A percentile compares a stretch with the other conserved stretches of the same genome.
phyloP scores from a whole-genome alignment of 2,888 invertebrate genomes.

The Drosophila tripunctata region DNA sequence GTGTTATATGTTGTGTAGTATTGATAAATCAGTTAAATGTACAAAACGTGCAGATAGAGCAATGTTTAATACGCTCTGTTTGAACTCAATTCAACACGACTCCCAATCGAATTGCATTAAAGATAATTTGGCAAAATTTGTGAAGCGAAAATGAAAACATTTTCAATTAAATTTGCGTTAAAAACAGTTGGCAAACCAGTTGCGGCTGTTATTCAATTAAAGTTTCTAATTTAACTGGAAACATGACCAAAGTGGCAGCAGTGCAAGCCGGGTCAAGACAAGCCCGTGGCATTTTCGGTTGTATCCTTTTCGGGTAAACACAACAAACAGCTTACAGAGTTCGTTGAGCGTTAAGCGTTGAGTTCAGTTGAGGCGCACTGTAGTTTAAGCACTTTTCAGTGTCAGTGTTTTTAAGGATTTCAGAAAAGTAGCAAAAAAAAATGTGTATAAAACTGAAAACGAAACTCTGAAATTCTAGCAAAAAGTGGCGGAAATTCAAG shows the following conservation, averaged over 20 bases:
- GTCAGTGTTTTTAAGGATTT: slow-evolving; percentile 57
- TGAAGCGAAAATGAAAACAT: slow-evolving; percentile 21
- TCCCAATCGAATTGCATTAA: slow-evolving; percentile 13
- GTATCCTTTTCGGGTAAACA: slow-evolving; percentile 38
- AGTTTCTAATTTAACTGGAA: slow-evolving; percentile 25
- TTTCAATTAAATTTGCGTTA: slow-evolving; percentile 37
- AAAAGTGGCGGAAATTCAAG: slow-evolving; percentile 57
- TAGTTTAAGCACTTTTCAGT: slow-evolving; percentile 58
- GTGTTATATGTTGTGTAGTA: not conserved
- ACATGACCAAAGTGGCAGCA: slow-evolving; percentile 10
- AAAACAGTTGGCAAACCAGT: slow-evolving; percentile 19
- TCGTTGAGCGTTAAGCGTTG: not conserved
- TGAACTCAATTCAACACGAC: not conserved
- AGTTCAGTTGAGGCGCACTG: too few species aligned
- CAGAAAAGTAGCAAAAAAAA: slow-evolving; percentile 9
- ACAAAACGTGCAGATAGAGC: not conserved
- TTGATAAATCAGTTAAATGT: not conserved
- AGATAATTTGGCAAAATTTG: slow-evolving; percentile 9
- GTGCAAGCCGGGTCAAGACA: not conserved
- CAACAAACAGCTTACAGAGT: slow-evolving; percentile 57
- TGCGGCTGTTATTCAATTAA: slow-evolving; percentile 43
- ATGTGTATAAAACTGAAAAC: not conserved
- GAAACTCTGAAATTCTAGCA: slow-evolving; percentile 2
- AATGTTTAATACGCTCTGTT: not conserved
- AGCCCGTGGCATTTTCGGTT: not conserved